Percentiles rank a stretch among this genome's conserved stretches.
Conservation (phyloP, 1,140 invertebrate genomes). For the Hestina assimilis region DNA sequence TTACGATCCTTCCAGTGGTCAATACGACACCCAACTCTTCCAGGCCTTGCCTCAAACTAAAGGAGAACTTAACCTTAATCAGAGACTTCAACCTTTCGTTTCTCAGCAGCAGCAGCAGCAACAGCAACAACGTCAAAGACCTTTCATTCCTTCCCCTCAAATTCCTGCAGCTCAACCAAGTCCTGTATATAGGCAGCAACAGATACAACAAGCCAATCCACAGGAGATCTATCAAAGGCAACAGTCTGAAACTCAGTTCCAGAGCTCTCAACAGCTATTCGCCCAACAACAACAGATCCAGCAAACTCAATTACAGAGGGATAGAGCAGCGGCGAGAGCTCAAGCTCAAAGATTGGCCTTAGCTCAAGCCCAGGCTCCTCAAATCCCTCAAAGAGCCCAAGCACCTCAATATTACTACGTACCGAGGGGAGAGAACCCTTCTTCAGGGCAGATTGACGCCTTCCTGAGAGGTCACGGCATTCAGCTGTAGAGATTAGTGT, state of each 20-base stretch:
- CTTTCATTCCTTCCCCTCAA: conserved; percentile 71
- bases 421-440: conserved; percentile 76
- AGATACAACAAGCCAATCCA: conserved; percentile 71
- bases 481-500: conserved; percentile 76
- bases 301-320: conserved; percentile 77
- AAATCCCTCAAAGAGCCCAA: conserved; percentile 31
- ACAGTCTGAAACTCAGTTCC: conserved; percentile 82
- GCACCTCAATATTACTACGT: conserved; percentile 82
- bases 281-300: conserved; percentile 84
- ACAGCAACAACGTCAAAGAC: conserved; percentile 75
- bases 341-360: conserved; percentile 71
- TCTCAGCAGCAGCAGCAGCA: conserved; percentile 79
- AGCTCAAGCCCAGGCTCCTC: conserved; percentile 67
- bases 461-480: conserved; percentile 87
- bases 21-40: conserved; percentile 89
- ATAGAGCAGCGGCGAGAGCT: conserved; percentile 69
- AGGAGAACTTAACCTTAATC: conserved; percentile 84
- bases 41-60: conserved; percentile 86
- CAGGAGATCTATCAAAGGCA: conserved; percentile 86
- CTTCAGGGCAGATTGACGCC: conserved; percentile 87
- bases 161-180: conserved; percentile 49
- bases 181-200: conserved; percentile 74
- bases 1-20: conserved; percentile 87
- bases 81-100: conserved; percentile 86
- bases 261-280: conserved; percentile 86